Base-by-base conservation (phyloP, 2,113 vertebrate genomes). In the Paracanthobrama guichenoti region DNA sequence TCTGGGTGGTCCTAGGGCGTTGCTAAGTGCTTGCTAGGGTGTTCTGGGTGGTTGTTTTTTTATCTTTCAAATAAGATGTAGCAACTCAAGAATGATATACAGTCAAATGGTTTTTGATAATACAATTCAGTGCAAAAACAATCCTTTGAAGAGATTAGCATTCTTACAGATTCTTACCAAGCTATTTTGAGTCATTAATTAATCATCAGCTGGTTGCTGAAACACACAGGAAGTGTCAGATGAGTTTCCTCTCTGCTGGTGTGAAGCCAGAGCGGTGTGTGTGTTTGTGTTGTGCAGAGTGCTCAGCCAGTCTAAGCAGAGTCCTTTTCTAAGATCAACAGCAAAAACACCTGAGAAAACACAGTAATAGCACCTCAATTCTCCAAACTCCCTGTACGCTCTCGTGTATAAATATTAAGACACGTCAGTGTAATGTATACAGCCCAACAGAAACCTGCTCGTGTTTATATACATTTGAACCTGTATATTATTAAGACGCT, bases 291-390 rank as follows among this genome's bases (percentile, higher is more conserved):
- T 81, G 44, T 79, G n/a, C 24, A n/a, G 18, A 79, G 62, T 28
- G 66, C 73, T 75, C 12, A n/a, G 84, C 84, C 84, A 86, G 66
- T n/a, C 48, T 35, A 86, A 82, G 79, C 85, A 86, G 79, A 57
- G 20, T 82, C 80, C 71, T 81, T 81, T 50, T 55, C 79, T 69
- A 82, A 86, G 73, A 75, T 77, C 79, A 86, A 82, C 74, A 86
- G 42, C 60, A 13, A 10, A 24, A 57, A 55, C 85, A 86, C 72
- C 85, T 86, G 79, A 86, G 62, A 85, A 85, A 85, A 85, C 83
- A 85, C 48, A 44, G 44, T 64, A 62, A 82, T 57, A 71, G 66
- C 66, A 39, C 64, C 80, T 80, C 26, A 82, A 71, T 71, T 57
- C 80, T 82, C 80, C 64, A 71, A 48, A 22, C 48, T 55, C 79